Evolutionary conservation across 2,888 invertebrate genomes (phyloP), one percentile per base, ranked within the genome.

Genomic region (Chaitophorus viminalis): DNA sequence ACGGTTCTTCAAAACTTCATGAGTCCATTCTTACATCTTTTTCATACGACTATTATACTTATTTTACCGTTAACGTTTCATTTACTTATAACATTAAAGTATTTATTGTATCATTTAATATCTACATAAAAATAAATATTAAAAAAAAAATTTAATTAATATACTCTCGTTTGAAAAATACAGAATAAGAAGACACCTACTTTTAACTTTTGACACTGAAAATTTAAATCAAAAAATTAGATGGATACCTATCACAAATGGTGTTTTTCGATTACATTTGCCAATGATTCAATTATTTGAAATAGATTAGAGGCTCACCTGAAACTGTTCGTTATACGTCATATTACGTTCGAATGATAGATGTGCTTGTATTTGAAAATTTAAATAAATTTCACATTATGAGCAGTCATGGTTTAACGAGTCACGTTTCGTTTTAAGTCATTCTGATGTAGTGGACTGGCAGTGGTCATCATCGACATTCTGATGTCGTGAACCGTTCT

Each of bases 391-490:
- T 70, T 82, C 46, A 31, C 68, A 14, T 81, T 46, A 46, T 25
- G 25, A 46, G 52, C 52, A 31, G 82, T 46, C 46, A 46, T 70
- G 31, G 31, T 68, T 81, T 52, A 70, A 70, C 46, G 14, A 82
- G 70, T 82, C 82, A 82, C 82, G 82, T 70, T 82, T 82, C 25
- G 31, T 52, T 70, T 46, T 31, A 52, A 31, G 31, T 70, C 46
- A 39, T 82, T 70, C 25, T 25, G 82, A 70, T 25, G 39, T 8
- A 25, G 65, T 39, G 9, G 68, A 68, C 68, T 25, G 68, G 29
- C 68, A 52, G 52, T 52, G 70, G 25, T 46, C 81, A 46, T 68
- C 65, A 39, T 70, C 31, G 33, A 52, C 46, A 70, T 82, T 82
- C 70, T 70, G 70, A 82, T 70, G 70, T 21, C 29, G 29, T 70